Evolutionary conservation across 2,797 vertebrate species (phyloP).

Genomic region (Holocentrus rufus): DNA sequence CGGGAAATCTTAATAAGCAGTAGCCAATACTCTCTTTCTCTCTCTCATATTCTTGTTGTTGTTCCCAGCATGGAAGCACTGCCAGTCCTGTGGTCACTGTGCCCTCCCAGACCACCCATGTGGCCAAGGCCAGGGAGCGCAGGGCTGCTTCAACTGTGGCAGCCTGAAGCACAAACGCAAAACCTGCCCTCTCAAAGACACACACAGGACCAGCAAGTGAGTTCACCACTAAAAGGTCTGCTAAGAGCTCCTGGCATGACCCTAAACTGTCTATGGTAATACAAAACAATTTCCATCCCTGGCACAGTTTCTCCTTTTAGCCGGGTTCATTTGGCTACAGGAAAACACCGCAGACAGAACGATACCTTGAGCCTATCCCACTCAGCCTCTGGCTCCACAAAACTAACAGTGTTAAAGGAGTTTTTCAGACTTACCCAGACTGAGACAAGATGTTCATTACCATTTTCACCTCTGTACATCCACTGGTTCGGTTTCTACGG

Average conservation of each 20-base stretch:
- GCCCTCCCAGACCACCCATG: conserved; percentile 86
- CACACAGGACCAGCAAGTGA: conserved; percentile 42
- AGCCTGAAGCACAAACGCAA: conserved; percentile 86
- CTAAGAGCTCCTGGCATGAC: no score
- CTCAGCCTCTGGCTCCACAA: no score
- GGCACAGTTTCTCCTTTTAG: no score
- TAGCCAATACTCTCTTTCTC: neutral
- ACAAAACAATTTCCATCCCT: neutral
- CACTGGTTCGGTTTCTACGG: no score
- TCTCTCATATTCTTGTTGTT: neutral
- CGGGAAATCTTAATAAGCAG: neutral
- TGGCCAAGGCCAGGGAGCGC: conserved; percentile 41
- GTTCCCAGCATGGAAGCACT: conserved; percentile 91
- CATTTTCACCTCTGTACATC: no score
- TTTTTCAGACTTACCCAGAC: no score
- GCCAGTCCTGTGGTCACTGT: conserved; percentile 84
- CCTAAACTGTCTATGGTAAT: neutral
- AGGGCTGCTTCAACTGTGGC: conserved; percentile 89
- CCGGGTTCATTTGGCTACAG: no score
- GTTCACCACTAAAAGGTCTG: neutral
- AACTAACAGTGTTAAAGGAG: no score
- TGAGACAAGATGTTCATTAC: no score
- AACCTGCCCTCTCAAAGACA: conserved; percentile 78
- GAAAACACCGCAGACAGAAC: no score
- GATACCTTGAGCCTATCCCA: no score